phyloP scores from a whole-genome alignment of 2,113 vertebrate species.

The Caracal caracal region DNA sequence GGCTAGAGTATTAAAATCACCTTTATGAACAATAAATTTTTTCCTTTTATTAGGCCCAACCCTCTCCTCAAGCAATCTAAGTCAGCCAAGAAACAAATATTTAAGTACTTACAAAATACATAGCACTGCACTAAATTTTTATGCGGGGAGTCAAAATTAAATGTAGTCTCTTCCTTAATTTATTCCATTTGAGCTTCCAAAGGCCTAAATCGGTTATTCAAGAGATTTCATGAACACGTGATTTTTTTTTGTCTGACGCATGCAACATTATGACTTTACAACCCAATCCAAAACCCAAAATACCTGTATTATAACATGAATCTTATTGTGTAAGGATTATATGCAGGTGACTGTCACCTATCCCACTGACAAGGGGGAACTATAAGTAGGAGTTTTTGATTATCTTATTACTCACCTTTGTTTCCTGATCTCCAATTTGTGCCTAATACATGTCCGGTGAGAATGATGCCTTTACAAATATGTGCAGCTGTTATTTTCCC shows the following conservation, averaged over 20 bases:
- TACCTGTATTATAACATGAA: background rate
- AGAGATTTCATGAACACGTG: slow-evolving; percentile 12
- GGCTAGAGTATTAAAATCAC: background rate
- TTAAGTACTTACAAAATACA: slow-evolving; percentile 42
- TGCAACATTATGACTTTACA: slow-evolving; percentile 4
- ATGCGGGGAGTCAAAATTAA: slow-evolving; percentile 28
- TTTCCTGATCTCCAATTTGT: background rate
- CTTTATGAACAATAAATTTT: background rate
- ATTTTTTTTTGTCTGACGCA: slow-evolving; percentile 9
- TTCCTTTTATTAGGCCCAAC: slow-evolving; percentile 12
- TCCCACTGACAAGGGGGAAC: background rate
- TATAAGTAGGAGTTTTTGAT: background rate
- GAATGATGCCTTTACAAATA: background rate
- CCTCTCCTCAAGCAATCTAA: slow-evolving; percentile 21
- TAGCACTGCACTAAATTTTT: background rate
- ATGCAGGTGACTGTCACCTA: background rate
- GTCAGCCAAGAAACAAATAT: slow-evolving; percentile 40
- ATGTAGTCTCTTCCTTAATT: background rate
- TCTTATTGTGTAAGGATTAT: background rate
- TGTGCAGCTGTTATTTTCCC: background rate
- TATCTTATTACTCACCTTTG: background rate
- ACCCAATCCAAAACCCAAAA: slow-evolving; percentile 1
- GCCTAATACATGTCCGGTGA: background rate
- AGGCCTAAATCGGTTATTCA: background rate
- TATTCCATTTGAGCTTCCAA: slow-evolving; percentile 8